Evolutionary conservation across 2,797 vertebrate genomes (phyloP).

Genomic region (Bradypodion ventrale): DNA sequence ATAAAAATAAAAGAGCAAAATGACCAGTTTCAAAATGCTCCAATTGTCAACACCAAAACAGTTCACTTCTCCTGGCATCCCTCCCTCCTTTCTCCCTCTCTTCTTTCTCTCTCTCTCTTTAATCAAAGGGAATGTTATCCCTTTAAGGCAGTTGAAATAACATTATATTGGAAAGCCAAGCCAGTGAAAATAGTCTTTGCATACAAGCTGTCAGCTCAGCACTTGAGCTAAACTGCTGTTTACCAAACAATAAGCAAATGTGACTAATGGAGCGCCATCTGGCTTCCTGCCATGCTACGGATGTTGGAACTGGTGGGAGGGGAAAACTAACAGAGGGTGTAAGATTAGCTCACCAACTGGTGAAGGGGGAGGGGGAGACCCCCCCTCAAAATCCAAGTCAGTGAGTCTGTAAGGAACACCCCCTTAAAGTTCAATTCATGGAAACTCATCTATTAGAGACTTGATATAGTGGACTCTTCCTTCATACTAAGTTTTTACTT

Average conservation of each 20-base stretch:
- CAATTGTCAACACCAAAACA: slow-evolving; percentile 32
- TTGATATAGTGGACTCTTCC: too few species aligned
- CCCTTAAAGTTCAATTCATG: too few species aligned
- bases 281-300: slow-evolving; percentile 60
- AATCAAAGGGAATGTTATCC: slow-evolving; percentile 52
- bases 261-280: slow-evolving; percentile 70
- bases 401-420: too few species aligned
- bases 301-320: slow-evolving; percentile 29
- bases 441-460: too few species aligned
- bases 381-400: too few species aligned
- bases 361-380: too few species aligned
- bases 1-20: background rate
- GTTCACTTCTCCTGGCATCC: slow-evolving; percentile 4
- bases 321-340: slow-evolving; percentile 8
- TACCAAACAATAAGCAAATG: slow-evolving; percentile 71
- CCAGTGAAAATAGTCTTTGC: slow-evolving; percentile 66
- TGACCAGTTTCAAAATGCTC: background rate
- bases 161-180: slow-evolving; percentile 27
- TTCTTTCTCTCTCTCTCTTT: background rate
- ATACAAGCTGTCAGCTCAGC: slow-evolving; percentile 74
- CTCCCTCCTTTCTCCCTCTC: background rate
- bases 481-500: too few species aligned
- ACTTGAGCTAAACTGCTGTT: slow-evolving; percentile 68
- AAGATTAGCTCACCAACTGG: slow-evolving; percentile 10
- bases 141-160: slow-evolving; percentile 67